A percentile compares a stretch with the other conserved stretches of the same genome.
Evolutionary conservation across 2,797 vertebrate species (phyloP).

Genomic region (Lagocephalus sceleratus): DNA sequence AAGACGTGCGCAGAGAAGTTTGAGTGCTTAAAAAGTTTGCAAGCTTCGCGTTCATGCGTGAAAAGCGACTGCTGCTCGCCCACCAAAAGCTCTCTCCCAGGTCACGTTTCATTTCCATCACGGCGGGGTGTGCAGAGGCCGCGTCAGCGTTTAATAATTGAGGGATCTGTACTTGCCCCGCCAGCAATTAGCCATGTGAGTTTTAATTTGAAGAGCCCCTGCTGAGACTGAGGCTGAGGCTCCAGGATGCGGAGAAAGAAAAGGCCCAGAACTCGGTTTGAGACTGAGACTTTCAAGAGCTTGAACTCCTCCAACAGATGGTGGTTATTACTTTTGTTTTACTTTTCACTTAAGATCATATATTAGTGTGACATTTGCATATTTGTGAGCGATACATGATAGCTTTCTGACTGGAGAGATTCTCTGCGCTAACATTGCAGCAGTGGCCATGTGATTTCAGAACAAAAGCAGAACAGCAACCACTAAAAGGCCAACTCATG

Average conservation of each 20-base stretch:
- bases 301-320: background rate
- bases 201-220: constrained; percentile 34
- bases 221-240: constrained; percentile 29
- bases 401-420: too few species aligned
- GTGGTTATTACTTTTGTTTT: background rate
- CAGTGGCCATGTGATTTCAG: too few species aligned
- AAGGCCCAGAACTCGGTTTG: constrained; percentile 6
- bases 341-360: background rate
- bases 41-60: constrained; percentile 1
- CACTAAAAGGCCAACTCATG: too few species aligned
- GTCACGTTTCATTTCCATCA: constrained; percentile 13
- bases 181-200: constrained; percentile 19
- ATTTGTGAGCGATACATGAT: background rate
- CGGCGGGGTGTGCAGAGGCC: constrained; percentile 5
- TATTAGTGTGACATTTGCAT: background rate
- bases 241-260: constrained; percentile 22
- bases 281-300: constrained; percentile 13
- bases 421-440: too few species aligned
- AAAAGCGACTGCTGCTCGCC: constrained; percentile 4
- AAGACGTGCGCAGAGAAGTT: background rate
- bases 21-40: background rate
- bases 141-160: constrained; percentile 40
- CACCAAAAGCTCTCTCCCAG: background rate
- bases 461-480: too few species aligned
- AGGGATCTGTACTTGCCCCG: constrained; percentile 15